A percentile compares a stretch with the other conserved stretches of the same genome.
These are phyloP conservation scores for Xanthorhoe spadicearia DNA, from an alignment of 2,888 invertebrate species.

Conservation along the genomic window DNA sequence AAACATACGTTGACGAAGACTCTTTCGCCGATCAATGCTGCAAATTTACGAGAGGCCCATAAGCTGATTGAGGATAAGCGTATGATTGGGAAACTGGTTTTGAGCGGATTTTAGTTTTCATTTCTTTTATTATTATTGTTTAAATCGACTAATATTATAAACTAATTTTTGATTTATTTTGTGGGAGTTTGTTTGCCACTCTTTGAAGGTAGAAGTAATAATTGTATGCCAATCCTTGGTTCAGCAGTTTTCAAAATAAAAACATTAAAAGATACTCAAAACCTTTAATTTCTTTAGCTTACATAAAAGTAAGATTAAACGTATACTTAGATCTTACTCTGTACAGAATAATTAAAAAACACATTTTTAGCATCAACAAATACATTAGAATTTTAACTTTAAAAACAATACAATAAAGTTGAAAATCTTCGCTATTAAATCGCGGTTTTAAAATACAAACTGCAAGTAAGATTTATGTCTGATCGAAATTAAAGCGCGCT, in stretches of 20 bases:
- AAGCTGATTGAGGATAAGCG: constrained; percentile 65
- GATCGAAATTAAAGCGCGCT: constrained; percentile 37
- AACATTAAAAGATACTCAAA: too few species aligned
- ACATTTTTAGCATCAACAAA: neutral
- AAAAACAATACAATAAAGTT: neutral
- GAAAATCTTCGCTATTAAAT: neutral
- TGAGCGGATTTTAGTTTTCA: too few species aligned
- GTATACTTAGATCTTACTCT: neutral
- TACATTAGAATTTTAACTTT: neutral
- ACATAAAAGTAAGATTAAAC: neutral
- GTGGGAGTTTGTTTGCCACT: too few species aligned
- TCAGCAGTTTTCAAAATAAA: too few species aligned
- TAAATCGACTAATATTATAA: too few species aligned
- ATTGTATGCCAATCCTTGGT: too few species aligned
- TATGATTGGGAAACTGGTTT: constrained; percentile 71
- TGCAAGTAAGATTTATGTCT: constrained; percentile 13
- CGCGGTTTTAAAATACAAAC: constrained; percentile 10
- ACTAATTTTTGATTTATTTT: too few species aligned
- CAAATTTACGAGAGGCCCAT: constrained; percentile 70
- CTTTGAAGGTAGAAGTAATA: too few species aligned
- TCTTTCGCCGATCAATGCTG: constrained; percentile 72
- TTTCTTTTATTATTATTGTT: too few species aligned
- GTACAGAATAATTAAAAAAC: neutral
- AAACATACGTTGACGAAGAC: constrained; percentile 68
- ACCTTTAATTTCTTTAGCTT: too few species aligned